Conservation (phyloP, 2,888 invertebrate species). For the Drosophila acutilabella region DNA sequence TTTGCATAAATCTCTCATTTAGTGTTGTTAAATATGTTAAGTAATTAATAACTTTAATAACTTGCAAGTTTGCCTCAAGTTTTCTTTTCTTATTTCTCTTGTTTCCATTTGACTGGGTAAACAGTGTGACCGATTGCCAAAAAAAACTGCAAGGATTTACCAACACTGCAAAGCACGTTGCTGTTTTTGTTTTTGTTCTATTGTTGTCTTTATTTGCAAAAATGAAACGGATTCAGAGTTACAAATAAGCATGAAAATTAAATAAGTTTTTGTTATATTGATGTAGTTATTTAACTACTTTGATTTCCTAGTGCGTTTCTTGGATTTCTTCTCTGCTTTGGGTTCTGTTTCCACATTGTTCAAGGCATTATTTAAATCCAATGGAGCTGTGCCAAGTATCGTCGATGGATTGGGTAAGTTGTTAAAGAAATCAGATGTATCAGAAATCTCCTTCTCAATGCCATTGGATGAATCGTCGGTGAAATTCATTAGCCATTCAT, state of each 20-base stretch:
- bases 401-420: slow-evolving; percentile 4
- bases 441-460: not conserved
- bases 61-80: too few species aligned
- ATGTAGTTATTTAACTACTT: not conserved
- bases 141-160: not conserved
- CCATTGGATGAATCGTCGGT: not conserved
- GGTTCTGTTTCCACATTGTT: not conserved
- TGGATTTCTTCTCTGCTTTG: not conserved
- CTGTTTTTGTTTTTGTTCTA: not conserved
- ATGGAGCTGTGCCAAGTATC: not conserved
- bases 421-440: slow-evolving; percentile 7
- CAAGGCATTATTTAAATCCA: not conserved
- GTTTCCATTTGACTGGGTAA: not conserved
- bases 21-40: too few species aligned
- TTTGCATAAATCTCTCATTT: too few species aligned
- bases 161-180: not conserved
- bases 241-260: not conserved
- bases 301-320: not conserved
- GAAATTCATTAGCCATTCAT: not conserved
- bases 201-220: not conserved
- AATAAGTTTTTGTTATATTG: not conserved
- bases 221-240: not conserved
- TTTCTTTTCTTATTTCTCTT: too few species aligned
- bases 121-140: not conserved
- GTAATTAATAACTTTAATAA: too few species aligned